Conservation (phyloP, 2,888 invertebrate genomes). For the Digitonthophagus gazella region DNA sequence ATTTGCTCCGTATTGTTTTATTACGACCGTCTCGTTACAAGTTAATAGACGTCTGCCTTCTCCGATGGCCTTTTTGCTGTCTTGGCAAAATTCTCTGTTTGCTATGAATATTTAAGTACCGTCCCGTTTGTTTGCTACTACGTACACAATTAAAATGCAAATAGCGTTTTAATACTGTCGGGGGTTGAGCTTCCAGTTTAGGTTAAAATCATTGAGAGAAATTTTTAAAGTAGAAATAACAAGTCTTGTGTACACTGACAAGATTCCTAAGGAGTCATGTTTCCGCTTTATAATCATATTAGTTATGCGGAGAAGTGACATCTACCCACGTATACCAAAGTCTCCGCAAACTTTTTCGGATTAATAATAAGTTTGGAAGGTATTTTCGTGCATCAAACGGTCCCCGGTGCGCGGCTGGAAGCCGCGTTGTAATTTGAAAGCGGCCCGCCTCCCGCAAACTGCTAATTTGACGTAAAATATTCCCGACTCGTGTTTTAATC, state of each 20-base stretch:
- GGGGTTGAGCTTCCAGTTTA: not conserved
- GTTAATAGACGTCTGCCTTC: not conserved
- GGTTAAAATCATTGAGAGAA: too few relatives aligned
- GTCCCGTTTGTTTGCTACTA: not conserved
- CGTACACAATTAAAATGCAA: not conserved
- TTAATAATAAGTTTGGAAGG: not conserved
- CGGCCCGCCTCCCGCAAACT: not conserved
- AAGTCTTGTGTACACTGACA: too few relatives aligned
- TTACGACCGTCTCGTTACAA: not conserved
- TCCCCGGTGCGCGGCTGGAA: not conserved
- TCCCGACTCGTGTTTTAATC: constrained; percentile 13
- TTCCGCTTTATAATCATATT: not conserved
- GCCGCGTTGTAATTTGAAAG: not conserved
- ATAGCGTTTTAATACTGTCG: not conserved
- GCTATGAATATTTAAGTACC: not conserved
- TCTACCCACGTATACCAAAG: not conserved
- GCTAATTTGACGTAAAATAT: constrained; percentile 15
- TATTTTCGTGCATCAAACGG: not conserved
- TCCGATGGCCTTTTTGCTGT: not conserved
- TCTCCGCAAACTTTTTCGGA: not conserved
- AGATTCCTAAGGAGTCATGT: too few relatives aligned
- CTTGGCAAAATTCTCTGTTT: not conserved
- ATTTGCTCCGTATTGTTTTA: not conserved
- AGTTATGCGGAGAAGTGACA: not conserved
- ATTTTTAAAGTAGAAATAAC: too few relatives aligned